A percentile compares a stretch with the other conserved stretches of the same genome.
Evolutionary conservation across 2,888 invertebrate species (phyloP).

Genomic region (Dioctria linearis): DNA sequence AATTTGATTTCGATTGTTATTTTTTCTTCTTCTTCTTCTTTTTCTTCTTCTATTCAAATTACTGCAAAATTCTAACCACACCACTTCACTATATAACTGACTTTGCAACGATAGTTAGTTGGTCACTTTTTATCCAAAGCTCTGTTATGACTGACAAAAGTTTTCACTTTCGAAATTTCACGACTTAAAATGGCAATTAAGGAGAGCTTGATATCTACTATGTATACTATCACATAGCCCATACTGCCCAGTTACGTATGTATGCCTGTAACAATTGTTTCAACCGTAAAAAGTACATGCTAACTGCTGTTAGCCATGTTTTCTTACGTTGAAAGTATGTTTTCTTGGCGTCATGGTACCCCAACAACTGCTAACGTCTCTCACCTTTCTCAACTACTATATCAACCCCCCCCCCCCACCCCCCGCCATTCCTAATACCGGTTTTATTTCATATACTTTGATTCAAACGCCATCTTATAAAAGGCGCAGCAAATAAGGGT

Average conservation of each 20-base stretch:
- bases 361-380: too few relatives aligned
- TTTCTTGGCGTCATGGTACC: not conserved
- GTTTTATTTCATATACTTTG: conserved; percentile 15
- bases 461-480: conserved; percentile 37
- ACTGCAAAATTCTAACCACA: conserved; percentile 54
- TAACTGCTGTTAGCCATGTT: conserved; percentile 26
- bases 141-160: conserved; percentile 57
- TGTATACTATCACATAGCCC: conserved; percentile 3
- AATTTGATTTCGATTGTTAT: not conserved
- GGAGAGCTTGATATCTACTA: conserved; percentile 30
- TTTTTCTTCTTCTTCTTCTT: not conserved
- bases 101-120: not conserved
- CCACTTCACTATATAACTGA: not conserved
- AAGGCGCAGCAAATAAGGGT: conserved; percentile 5
- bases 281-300: conserved; percentile 10
- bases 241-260: conserved; percentile 17
- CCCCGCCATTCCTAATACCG: conserved; percentile 7
- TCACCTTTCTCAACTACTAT: too few relatives aligned
- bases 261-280: not conserved
- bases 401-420: not conserved
- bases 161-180: conserved; percentile 59
- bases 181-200: conserved; percentile 51
- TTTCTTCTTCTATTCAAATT: not conserved
- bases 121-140: conserved; percentile 50
- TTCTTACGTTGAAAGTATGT: conserved; percentile 47